These are phyloP conservation scores for Drosophila lini DNA, from an alignment of 1,140 invertebrate species.

Conservation along the genomic window DNA sequence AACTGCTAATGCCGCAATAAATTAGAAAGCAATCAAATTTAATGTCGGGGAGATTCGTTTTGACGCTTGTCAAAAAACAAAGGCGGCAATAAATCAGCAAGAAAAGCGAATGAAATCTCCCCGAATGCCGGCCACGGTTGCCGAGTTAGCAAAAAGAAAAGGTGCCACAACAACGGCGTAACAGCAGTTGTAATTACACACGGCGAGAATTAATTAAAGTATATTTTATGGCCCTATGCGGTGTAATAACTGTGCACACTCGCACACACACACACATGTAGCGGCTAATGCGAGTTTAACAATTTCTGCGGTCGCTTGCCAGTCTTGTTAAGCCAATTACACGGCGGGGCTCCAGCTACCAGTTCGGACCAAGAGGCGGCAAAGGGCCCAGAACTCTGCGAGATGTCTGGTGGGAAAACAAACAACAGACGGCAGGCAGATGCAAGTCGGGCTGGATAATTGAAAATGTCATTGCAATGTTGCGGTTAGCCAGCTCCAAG, in stretches of 20 bases:
- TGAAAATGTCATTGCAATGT: constrained; percentile 71
- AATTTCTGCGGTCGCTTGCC: constrained; percentile 63
- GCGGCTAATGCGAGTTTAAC: constrained; percentile 71
- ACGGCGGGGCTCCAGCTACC: constrained; percentile 29
- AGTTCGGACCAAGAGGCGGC: not conserved
- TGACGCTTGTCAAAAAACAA: constrained; percentile 67
- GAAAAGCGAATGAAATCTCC: constrained; percentile 62
- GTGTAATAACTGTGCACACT: constrained; percentile 66
- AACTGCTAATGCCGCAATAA: constrained; percentile 53
- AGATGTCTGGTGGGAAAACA: constrained; percentile 62
- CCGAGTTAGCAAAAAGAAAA: constrained; percentile 51
- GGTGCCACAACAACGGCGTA: constrained; percentile 8
- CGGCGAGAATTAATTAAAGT: constrained; percentile 72
- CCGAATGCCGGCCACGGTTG: constrained; percentile 18
- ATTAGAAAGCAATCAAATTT: constrained; percentile 58
- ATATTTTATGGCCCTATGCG: constrained; percentile 67
- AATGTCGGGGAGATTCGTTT: constrained; percentile 49
- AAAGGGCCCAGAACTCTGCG: constrained; percentile 47
- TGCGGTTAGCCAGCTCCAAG: constrained; percentile 18
- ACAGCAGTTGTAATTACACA: constrained; percentile 61
- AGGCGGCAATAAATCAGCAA: constrained; percentile 65
- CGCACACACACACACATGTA: constrained; percentile 16
- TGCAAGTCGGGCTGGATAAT: constrained; percentile 28
- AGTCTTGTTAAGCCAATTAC: constrained; percentile 80
- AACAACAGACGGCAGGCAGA: constrained; percentile 29